Evolutionary conservation across 2,113 vertebrate genomes (phyloP).

Genomic region (Corapipo altera): DNA sequence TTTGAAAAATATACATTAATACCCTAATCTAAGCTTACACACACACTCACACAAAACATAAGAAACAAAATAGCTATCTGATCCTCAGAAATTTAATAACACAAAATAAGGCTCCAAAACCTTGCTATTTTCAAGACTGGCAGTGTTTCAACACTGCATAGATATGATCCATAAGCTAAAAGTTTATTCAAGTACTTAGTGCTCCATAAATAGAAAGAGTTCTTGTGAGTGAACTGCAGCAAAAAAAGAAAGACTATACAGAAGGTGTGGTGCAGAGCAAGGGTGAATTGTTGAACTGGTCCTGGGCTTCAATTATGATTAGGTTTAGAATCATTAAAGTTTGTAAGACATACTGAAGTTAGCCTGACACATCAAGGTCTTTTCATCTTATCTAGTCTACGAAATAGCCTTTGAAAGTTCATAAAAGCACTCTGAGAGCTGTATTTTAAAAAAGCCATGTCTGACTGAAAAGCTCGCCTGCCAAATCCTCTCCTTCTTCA

Average conservation of each 20-base stretch:
- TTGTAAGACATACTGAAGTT: not conserved
- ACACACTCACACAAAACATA: not conserved
- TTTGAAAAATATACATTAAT: not conserved
- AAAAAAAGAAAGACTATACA: not conserved
- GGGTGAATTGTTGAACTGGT: not conserved
- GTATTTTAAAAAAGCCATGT: not conserved
- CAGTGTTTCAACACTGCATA: not conserved
- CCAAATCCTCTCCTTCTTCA: constrained; percentile 5
- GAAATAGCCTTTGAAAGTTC: not conserved
- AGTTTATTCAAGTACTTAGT: not conserved
- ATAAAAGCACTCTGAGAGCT: constrained; percentile 1
- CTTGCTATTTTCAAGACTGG: not conserved
- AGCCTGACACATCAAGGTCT: not conserved
- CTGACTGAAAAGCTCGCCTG: constrained; percentile 17
- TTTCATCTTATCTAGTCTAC: not conserved
- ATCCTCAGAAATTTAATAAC: not conserved
- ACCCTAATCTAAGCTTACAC: not conserved
- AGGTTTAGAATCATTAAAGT: not conserved
- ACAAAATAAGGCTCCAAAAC: not conserved
- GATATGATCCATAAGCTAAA: constrained; percentile 1
- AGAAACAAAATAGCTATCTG: not conserved
- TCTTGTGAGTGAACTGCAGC: not conserved
- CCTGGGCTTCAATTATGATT: not conserved
- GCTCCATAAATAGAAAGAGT: constrained; percentile 27
- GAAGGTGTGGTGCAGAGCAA: not conserved